phyloP scores from a whole-genome alignment of 2,113 vertebrate species.

The Xiphophorus couchianus region DNA sequence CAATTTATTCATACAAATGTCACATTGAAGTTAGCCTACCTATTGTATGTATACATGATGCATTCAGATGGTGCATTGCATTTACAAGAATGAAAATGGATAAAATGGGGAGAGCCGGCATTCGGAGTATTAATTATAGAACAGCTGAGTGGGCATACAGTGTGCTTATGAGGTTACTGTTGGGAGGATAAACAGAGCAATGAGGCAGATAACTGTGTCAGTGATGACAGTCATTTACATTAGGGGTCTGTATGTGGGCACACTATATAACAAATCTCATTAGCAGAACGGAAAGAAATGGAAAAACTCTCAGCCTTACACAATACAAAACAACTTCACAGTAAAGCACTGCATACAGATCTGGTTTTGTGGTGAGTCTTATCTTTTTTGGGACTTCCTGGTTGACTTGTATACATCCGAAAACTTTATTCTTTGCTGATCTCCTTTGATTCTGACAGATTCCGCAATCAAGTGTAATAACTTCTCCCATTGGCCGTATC shows the following conservation, averaged over 20 bases:
- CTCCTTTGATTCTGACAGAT: constrained; percentile 63
- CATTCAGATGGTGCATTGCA: background rate
- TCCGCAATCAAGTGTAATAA: constrained; percentile 58
- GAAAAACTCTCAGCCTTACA: background rate
- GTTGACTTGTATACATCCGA: constrained; percentile 39
- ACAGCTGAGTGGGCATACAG: constrained; percentile 8
- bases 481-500: constrained; percentile 62
- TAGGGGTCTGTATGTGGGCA: constrained; percentile 1
- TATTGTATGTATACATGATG: constrained; percentile 1
- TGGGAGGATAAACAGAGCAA: constrained; percentile 29
- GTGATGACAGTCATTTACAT: constrained; percentile 18
- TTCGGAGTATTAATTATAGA: constrained; percentile 18
- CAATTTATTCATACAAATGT: background rate
- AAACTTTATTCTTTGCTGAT: constrained; percentile 50
- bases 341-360: constrained; percentile 9
- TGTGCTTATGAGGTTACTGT: constrained; percentile 18
- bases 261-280: constrained; percentile 5
- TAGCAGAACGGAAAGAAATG: constrained; percentile 1
- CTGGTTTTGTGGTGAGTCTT: constrained; percentile 4
- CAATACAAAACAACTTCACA: constrained; percentile 22
- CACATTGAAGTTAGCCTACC: background rate
- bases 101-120: constrained; percentile 4
- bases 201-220: constrained; percentile 18
- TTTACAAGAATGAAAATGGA: constrained; percentile 19
- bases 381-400: constrained; percentile 19